Evolutionary conservation across 1,140 invertebrate species (phyloP).

Genomic region (Tachypleus tridentatus): DNA sequence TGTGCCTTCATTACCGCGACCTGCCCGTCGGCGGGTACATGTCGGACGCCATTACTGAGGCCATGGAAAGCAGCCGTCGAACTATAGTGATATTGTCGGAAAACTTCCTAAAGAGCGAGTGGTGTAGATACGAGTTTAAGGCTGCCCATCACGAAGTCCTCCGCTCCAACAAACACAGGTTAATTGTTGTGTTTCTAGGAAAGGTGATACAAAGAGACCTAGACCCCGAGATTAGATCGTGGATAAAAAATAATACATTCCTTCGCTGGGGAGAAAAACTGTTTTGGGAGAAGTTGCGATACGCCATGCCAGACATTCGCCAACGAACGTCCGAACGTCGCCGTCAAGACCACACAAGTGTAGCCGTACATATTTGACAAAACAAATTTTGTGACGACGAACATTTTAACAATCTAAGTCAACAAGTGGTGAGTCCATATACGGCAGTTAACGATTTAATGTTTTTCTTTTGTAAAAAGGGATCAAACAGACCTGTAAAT

Average conservation of each 20-base stretch:
- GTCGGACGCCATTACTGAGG: constrained; percentile 78
- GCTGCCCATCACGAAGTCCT: constrained; percentile 81
- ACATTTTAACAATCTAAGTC: too few species aligned
- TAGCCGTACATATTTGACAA: too few species aligned
- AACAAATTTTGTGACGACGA: too few species aligned
- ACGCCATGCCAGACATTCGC: constrained; percentile 61
- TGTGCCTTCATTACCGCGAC: constrained; percentile 82
- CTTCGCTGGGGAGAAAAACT: constrained; percentile 80
- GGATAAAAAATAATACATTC: constrained; percentile 85
- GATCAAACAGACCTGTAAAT: too few species aligned
- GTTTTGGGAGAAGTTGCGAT: constrained; percentile 88
- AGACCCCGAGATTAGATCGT: constrained; percentile 78
- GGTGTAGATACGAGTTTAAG: constrained; percentile 85
- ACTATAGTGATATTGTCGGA: constrained; percentile 85
- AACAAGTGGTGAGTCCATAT: too few species aligned
- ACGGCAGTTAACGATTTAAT: too few species aligned
- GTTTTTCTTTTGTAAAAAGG: too few species aligned
- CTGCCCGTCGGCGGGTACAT: constrained; percentile 62
- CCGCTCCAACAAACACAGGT: constrained; percentile 50
- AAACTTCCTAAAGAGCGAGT: constrained; percentile 87
- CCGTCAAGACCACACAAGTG: too few species aligned
- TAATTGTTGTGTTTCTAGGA: constrained; percentile 76
- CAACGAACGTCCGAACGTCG: not conserved
- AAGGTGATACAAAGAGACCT: constrained; percentile 74
- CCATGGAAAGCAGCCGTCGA: constrained; percentile 71